These are phyloP conservation scores for Syndactyla subalaris DNA, from an alignment of 2,797 vertebrate genomes.

Conservation along the genomic window DNA sequence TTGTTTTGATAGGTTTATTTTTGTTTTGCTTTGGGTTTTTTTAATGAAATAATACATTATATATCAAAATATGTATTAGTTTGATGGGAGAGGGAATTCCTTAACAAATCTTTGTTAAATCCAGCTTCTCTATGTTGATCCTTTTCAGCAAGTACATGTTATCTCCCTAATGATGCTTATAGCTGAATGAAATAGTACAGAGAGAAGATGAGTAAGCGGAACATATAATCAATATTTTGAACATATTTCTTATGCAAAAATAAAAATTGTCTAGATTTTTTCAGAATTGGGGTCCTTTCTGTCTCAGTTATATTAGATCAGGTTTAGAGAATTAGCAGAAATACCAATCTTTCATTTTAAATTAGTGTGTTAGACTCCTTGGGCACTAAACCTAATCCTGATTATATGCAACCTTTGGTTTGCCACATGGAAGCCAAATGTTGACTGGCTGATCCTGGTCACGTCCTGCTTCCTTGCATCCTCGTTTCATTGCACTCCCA, in stretches of 20 bases:
- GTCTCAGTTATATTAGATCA: background rate
- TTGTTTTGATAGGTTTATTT: background rate
- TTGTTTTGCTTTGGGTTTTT: background rate
- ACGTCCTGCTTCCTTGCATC: background rate
- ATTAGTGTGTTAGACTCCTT: background rate
- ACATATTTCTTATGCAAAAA: background rate
- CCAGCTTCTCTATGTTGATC: background rate
- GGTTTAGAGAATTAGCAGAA: background rate
- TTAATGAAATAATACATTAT: background rate
- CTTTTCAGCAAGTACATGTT: background rate
- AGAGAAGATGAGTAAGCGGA: background rate
- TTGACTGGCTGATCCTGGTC: background rate
- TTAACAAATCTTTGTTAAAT: background rate
- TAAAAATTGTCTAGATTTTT: background rate
- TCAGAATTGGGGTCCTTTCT: background rate
- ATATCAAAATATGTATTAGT: background rate
- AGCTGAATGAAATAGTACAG: background rate
- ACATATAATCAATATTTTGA: background rate
- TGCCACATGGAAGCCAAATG: background rate
- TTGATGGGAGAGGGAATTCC: background rate
- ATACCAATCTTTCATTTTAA: background rate
- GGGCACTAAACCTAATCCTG: background rate
- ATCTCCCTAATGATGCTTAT: background rate
- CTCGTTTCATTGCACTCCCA: background rate
- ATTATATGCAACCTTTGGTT: background rate